Base-by-base conservation (phyloP, 2,113 vertebrate genomes). In the Pelvicachromis taeniatus region DNA sequence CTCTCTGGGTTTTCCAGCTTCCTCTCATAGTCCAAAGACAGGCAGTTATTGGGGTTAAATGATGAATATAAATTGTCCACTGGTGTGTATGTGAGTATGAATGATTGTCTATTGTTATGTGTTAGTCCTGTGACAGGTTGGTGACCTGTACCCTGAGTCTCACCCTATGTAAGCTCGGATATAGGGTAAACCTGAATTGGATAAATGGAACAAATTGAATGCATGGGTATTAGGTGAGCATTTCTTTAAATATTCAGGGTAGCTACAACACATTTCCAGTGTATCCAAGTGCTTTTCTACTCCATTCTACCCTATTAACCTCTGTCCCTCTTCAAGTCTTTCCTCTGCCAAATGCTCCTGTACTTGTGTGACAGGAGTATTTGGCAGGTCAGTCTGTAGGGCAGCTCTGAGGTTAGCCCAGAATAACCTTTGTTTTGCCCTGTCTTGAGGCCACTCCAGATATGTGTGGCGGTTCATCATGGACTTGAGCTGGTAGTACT, bases 361-460 rank as follows among this genome's bases (percentile, higher is more conserved):
- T 42, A 12, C 11, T 45, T 88, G 82, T 79, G 50, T 10, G n/a
- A 29, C 70, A 10, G 81, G 61, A 33, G 19, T 29, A 6, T 77
- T 6, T 9, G 91, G 93, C 81, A 96, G 70, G 56, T 95, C 77
- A 2, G 96, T 53, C 78, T 92, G 93, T 79, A 99, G 93, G 2
- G 96, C 93, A 63, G 97, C 97, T 77, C 96, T 94, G 38, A 99
- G 87, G 56, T 97, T 97, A 21, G 96, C 96, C 97, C 97, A 98
- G 92, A 98, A 97, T 10, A 98, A 92, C 35, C 93, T 94, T 3
- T 80, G 97, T 83, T 99, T 99, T 85, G 91, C 95, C 53, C 88
- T 97, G 75, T 99, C 97, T 81, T 94, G 95, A 0, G 97, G 98
- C 97, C 97, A 99, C 93, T 98, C 97, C 90, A 98, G 83, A 63